Conservation (phyloP, 2,113 vertebrate species). For the Rallus limicola region DNA sequence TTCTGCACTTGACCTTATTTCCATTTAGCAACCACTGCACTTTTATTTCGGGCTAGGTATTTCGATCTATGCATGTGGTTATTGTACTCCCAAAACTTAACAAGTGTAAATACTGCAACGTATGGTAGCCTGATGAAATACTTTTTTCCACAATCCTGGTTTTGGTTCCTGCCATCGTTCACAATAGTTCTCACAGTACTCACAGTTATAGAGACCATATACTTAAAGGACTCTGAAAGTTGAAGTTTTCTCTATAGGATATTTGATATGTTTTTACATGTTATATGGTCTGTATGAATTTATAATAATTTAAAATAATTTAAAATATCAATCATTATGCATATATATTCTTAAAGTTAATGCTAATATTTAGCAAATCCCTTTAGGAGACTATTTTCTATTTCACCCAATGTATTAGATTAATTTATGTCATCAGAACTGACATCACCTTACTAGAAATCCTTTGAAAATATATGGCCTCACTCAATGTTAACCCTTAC, state of each 20-base stretch:
- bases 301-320: background rate
- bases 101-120: background rate
- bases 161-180: background rate
- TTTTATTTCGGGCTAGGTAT: background rate
- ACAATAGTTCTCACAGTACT: background rate
- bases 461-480: no score
- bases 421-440: background rate
- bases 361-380: background rate
- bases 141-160: background rate
- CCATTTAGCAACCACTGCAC: background rate
- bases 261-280: background rate
- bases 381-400: background rate
- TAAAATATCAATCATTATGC: background rate
- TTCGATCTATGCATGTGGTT: background rate
- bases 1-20: background rate
- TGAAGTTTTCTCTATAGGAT: background rate
- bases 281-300: background rate
- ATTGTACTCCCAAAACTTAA: background rate
- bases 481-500: background rate
- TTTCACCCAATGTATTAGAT: background rate
- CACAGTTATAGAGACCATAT: background rate
- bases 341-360: background rate
- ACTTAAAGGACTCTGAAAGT: background rate
- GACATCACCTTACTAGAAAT: background rate
- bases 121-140: background rate